Percentiles rank a stretch among this genome's conserved stretches.
Evolutionary conservation across 92 coral and sea anemone species (phyloP).

Genomic region (Ricordea florida): DNA sequence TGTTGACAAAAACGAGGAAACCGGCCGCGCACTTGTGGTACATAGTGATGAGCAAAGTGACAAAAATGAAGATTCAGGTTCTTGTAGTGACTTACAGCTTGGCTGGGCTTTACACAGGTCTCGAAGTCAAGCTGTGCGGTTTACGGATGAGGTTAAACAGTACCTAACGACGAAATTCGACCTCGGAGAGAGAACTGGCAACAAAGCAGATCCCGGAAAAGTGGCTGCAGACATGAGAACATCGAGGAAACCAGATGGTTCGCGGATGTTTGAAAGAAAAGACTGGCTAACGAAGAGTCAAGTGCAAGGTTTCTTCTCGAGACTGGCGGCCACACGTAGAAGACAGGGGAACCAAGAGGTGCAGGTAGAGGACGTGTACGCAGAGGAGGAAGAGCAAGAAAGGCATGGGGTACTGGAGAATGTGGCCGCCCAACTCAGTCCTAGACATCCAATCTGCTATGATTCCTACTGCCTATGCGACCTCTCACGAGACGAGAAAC

Average conservation of each 20-base stretch:
- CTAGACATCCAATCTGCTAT: constrained; percentile 50
- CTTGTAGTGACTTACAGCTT: constrained; percentile 14
- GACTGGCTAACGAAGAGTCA: constrained; percentile 34
- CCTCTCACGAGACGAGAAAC: constrained; percentile 15
- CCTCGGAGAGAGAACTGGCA: constrained; percentile 54
- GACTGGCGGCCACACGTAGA: constrained; percentile 39
- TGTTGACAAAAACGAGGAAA: constrained; percentile 19
- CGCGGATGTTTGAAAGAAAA: constrained; percentile 34
- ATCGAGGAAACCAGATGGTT: constrained; percentile 24
- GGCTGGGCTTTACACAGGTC: constrained; percentile 52
- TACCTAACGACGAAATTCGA: constrained; percentile 45
- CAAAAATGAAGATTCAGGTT: not conserved
- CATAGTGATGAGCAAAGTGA: constrained; percentile 5
- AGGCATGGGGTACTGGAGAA: constrained; percentile 15
- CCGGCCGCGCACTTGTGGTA: not conserved
- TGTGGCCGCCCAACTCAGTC: constrained; percentile 34
- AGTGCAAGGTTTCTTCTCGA: constrained; percentile 31
- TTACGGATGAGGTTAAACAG: constrained; percentile 8
- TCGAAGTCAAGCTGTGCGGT: constrained; percentile 18
- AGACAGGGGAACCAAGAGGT: constrained; percentile 17
- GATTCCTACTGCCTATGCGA: constrained; percentile 47
- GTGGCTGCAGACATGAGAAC: constrained; percentile 55
- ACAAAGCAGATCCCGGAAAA: constrained; percentile 37
- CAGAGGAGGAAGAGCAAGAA: constrained; percentile 47
- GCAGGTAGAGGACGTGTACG: constrained; percentile 22